A percentile compares a stretch with the other conserved stretches of the same genome.
Evolutionary conservation across 2,888 invertebrate genomes (phyloP).

Genomic region (Andrena haemorrhoa): DNA sequence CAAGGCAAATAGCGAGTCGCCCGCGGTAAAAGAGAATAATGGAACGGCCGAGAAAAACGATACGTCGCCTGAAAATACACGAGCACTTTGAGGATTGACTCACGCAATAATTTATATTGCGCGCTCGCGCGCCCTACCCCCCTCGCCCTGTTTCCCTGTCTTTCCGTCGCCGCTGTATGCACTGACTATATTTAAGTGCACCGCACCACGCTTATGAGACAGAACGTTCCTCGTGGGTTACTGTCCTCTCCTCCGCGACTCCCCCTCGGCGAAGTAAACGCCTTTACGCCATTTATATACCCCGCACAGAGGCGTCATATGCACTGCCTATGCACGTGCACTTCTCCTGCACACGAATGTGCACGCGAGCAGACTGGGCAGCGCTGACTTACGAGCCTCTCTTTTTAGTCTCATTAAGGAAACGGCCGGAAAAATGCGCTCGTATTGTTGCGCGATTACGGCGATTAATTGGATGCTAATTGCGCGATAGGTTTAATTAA

Average conservation of each 20-base stretch:
- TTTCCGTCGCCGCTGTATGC: conserved; percentile 38
- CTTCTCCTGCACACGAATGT: conserved; percentile 21
- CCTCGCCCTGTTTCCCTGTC: not conserved
- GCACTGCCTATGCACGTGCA: conserved; percentile 49
- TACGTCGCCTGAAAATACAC: conserved; percentile 62
- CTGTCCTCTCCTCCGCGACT: conserved; percentile 68
- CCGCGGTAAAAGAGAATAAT: conserved; percentile 58
- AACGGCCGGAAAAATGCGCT: not conserved
- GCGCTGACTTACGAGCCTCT: not conserved
- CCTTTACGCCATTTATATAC: conserved; percentile 72
- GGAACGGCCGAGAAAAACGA: conserved; percentile 43
- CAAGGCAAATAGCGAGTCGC: conserved; percentile 20
- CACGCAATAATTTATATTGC: conserved; percentile 76
- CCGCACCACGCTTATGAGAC: conserved; percentile 69
- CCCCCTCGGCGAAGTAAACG: conserved; percentile 62
- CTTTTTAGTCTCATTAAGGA: not conserved
- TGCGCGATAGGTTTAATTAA: conserved; percentile 38
- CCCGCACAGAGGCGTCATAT: conserved; percentile 55
- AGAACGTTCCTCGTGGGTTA: conserved; percentile 73
- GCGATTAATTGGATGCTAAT: conserved; percentile 31
- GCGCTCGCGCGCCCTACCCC: conserved; percentile 19
- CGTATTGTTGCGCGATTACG: conserved; percentile 13
- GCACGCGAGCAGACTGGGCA: not conserved
- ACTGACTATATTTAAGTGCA: conserved; percentile 77
- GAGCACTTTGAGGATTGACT: conserved; percentile 68